Base-by-base conservation (phyloP, 1,140 invertebrate species). In the Phenacoccus solenopsis region DNA sequence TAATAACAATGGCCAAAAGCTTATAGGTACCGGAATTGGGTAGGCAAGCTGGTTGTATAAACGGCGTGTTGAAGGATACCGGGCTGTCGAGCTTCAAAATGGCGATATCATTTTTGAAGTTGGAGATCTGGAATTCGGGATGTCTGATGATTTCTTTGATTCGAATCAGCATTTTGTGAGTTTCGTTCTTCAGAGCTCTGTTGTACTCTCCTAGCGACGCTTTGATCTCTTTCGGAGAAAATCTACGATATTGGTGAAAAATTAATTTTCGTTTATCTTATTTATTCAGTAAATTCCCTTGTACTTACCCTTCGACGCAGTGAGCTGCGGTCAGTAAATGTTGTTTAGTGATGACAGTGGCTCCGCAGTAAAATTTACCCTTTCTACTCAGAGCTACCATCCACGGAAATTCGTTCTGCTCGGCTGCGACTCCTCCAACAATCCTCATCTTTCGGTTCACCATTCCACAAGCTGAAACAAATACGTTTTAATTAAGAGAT, bases 91-190 rank as follows among this genome's bases (percentile, higher is more conserved):
- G 80, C 68, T 86, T 83, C 21, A 93, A 78, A 0, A 93, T 78
- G 0, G 90, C 90, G 69, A 93, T 90, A 74, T 94, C 91, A 75
- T 92, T 90, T 78, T 95, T 94, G 79, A 91, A 95, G 3, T 90
- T 91, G 59, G 90, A 86, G 13, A 90, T 82, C 10, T 85, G 89
- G 80, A 93, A 94, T 71, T 89, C 84, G 16, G 87, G 85, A 0
- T 85, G 82, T 22, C 67, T 13, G 59, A 89, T 84, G n/a, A 88
- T 86, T 27, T 89, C 79, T 16, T 90, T 78, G 13, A 90, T 84
- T 75, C 88, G 91, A 70, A 88, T 81, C 21, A 64, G 22, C 10
- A 70, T 5, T 59, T 69, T 69, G 16, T 25, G 20, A 0, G 87
- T 87, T 79, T 90, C 89, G 67, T 84, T 86, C 20, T 86, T 84